Conservation (phyloP, 2,888 invertebrate genomes). For the Spilosoma lubricipeda region DNA sequence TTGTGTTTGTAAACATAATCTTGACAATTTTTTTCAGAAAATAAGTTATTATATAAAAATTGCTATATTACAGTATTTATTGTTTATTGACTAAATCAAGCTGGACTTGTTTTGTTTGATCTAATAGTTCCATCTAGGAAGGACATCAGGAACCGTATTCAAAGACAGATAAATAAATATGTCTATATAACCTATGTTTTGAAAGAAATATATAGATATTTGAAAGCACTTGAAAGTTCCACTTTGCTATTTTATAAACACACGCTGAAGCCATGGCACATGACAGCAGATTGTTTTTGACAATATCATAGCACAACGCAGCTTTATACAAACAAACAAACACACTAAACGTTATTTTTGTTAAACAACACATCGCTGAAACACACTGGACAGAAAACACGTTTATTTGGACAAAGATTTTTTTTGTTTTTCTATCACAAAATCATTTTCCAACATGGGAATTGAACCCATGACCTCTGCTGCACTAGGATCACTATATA, state of each 20-base stretch:
- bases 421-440: neutral
- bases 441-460: neutral
- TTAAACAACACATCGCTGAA: neutral
- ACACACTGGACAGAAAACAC: neutral
- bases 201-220: neutral
- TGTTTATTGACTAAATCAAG: neutral
- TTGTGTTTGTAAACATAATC: neutral
- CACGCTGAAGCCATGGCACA: neutral
- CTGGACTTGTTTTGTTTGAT: neutral
- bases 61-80: neutral
- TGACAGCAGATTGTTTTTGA: neutral
- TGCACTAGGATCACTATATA: neutral
- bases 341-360: neutral
- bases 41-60: neutral
- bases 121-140: neutral
- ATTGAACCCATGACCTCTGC: neutral
- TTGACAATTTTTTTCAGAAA: neutral
- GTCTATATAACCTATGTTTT: neutral
- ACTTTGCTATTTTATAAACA: neutral
- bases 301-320: neutral
- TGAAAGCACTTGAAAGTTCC: neutral
- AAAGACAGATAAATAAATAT: neutral
- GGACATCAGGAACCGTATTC: neutral
- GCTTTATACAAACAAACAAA: neutral
- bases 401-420: neutral